These are phyloP conservation scores for Tenrec ecaudatus DNA, from an alignment of 2,113 vertebrate genomes.

Conservation along the genomic window DNA sequence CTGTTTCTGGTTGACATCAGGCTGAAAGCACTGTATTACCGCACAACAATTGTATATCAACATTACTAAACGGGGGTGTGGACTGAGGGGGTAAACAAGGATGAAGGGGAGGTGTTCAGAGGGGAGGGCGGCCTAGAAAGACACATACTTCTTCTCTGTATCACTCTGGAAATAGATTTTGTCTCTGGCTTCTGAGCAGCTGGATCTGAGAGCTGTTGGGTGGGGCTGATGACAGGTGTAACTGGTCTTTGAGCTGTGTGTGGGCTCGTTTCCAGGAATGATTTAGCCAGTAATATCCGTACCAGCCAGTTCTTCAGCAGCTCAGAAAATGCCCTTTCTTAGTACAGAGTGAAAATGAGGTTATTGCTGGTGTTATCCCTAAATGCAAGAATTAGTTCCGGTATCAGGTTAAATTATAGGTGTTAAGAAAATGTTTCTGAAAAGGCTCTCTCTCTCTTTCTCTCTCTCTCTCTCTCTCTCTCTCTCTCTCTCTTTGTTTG, in stretches of 20 bases:
- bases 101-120: not conserved
- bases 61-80: not conserved
- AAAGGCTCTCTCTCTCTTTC: not conserved
- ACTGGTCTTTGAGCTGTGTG: not conserved
- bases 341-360: not conserved
- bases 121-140: not conserved
- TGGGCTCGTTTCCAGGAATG: slow-evolving; percentile 30
- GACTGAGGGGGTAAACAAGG: not conserved
- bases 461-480: too few species aligned
- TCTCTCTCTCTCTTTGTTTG: not conserved
- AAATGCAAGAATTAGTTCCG: slow-evolving; percentile 10
- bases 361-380: not conserved
- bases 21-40: not conserved
- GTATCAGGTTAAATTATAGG: not conserved
- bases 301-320: not conserved
- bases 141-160: not conserved
- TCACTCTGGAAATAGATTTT: slow-evolving; percentile 27
- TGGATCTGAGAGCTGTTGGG: slow-evolving; percentile 31
- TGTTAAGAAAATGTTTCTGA: not conserved
- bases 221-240: slow-evolving; percentile 27
- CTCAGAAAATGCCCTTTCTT: slow-evolving; percentile 48
- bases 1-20: slow-evolving; percentile 22
- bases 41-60: not conserved
- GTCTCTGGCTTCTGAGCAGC: slow-evolving; percentile 2
- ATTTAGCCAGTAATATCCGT: slow-evolving; percentile 6